These are phyloP conservation scores for Tringa solitaria DNA, from an alignment of 2,113 vertebrate genomes.

Conservation along the genomic window DNA sequence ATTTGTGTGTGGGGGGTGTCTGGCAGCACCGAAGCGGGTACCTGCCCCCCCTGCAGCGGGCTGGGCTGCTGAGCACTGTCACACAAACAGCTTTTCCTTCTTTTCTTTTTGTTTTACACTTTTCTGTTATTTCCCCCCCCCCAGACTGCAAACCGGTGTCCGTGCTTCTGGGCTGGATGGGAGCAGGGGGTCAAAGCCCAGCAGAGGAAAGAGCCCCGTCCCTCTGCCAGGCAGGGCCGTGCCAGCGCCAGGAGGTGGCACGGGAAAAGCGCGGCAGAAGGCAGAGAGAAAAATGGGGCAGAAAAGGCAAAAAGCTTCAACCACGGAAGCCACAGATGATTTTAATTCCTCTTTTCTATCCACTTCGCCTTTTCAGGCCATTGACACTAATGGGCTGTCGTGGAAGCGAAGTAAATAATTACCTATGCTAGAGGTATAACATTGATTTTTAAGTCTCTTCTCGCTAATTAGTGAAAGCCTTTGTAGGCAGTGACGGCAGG, in stretches of 20 bases:
- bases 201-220: not conserved
- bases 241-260: not conserved
- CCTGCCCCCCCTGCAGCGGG: not conserved
- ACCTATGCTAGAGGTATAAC: accelerated
- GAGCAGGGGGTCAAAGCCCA: not conserved
- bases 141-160: not conserved
- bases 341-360: not conserved
- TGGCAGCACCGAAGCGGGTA: not conserved
- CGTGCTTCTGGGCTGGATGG: not conserved
- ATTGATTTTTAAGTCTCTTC: not conserved
- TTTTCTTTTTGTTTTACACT: not conserved
- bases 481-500: not conserved
- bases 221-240: not conserved
- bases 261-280: not conserved
- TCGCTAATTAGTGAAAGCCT: not conserved
- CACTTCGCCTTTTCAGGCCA: not conserved
- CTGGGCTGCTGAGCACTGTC: not conserved
- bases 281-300: not conserved
- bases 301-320: not conserved
- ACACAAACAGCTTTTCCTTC: not conserved
- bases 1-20: accelerated
- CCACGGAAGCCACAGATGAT: not conserved
- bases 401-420: not conserved
- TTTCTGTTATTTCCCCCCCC: accelerated
- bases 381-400: not conserved